Base-by-base conservation (phyloP, 2,797 vertebrate genomes). In the Siniperca obscura region DNA sequence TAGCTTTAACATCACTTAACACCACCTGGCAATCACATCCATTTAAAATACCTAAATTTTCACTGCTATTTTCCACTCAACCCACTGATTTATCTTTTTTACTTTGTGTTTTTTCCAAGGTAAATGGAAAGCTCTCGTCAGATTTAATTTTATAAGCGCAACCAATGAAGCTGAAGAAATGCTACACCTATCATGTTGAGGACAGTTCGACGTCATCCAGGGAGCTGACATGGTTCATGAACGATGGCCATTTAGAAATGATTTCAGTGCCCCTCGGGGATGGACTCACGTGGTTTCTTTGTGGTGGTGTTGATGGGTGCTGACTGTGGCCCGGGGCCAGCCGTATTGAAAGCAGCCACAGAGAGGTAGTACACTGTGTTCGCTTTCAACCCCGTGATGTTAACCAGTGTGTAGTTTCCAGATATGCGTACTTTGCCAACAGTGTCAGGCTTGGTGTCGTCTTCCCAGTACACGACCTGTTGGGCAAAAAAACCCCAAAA, bases 381-480 rank as follows among this genome's bases (percentile, higher is more conserved):
- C 66, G 97, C 97, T 90, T 92, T 96, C 93, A 99, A 92, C 19
- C 96, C 96, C 0, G 91, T 96, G 79, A 99, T 96, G 85, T 96
- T 96, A 87, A 97, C 94, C 40, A 96, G 95, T 0, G 97, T 97
- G 93, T 95, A 95, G 88, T 98, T 98, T 85, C 97, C 97, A 74
- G 95, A 93, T 90, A 97, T 96, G 90, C 96, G 96, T 59, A 98
- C 93, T 95, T 96, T 97, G 76, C 96, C 96, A 22, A 97, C 93
- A 12, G 97, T 96, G 72, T 97, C 97, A 72, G 97, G 97, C 89
- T 97, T 97, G 36, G 96, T 97, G 90, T 95, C 97, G 4, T 97
- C 96, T 93, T 97, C 96, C 98, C 98, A 98, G 92, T 98, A 98
- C 83, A 95, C 94, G 38, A 98, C 96, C 98, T 99, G 85, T 84